A percentile compares a stretch with the other conserved stretches of the same genome.
Evolutionary conservation across 2,113 vertebrate genomes (phyloP).

Genomic region (Gobio gobio): DNA sequence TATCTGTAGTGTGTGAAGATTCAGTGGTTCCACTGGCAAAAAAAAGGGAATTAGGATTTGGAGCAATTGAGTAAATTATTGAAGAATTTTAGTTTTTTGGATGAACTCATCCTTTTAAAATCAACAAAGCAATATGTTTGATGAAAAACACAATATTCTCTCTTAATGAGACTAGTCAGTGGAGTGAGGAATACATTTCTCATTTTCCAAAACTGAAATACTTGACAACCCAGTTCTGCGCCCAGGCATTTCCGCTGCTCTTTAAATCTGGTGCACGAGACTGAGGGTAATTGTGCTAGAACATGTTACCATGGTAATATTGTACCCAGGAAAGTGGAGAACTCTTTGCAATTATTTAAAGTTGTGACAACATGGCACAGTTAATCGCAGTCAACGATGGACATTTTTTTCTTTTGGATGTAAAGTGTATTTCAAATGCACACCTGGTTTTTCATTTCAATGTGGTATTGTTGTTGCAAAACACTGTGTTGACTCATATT

Average conservation of each 20-base stretch:
- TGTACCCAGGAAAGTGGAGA: conserved; percentile 2
- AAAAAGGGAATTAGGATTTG: neutral
- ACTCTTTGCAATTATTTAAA: conserved; percentile 16
- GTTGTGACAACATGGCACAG: conserved; percentile 33
- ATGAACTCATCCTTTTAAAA: conserved; percentile 3
- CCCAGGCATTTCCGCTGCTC: neutral
- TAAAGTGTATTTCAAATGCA: conserved; percentile 22
- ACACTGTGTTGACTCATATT: neutral
- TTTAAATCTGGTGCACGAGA: conserved; percentile 12
- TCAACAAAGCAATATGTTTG: conserved; percentile 21
- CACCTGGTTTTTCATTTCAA: conserved; percentile 8
- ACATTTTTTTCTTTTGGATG: conserved; percentile 12
- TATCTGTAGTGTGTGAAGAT: neutral
- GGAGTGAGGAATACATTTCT: neutral
- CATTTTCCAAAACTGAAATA: conserved; percentile 7
- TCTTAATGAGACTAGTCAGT: neutral
- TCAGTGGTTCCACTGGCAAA: neutral
- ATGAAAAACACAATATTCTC: conserved; percentile 20
- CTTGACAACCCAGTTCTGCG: conserved; percentile 16
- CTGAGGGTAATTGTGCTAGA: conserved; percentile 40
- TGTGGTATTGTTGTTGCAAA: neutral
- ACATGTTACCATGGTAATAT: conserved; percentile 54
- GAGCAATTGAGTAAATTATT: neutral
- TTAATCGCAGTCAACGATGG: conserved; percentile 29
- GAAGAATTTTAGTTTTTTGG: neutral